phyloP scores from a whole-genome alignment of 2,797 vertebrate species.

The Valencia hispanica region DNA sequence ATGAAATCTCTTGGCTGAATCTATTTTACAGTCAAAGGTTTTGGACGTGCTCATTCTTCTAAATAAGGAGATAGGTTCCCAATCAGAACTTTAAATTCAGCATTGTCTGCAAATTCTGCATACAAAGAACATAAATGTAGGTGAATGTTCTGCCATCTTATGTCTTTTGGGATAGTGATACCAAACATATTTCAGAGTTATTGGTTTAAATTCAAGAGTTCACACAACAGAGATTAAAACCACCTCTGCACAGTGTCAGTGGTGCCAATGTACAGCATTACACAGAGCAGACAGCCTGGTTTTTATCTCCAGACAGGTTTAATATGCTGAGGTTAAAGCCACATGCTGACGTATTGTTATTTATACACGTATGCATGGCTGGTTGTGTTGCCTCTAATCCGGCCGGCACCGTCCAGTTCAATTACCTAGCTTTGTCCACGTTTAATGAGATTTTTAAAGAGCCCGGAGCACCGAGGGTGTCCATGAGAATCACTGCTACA shows the following conservation, averaged over 20 bases:
- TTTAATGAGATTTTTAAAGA: slow-evolving; percentile 71
- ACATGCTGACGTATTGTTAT: slow-evolving; percentile 46
- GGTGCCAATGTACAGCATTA: background rate
- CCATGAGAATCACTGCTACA: slow-evolving; percentile 46
- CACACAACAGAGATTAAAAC: background rate
- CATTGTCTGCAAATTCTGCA: background rate
- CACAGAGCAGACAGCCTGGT: slow-evolving; percentile 23
- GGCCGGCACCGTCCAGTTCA: slow-evolving; percentile 52
- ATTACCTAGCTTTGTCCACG: slow-evolving; percentile 54
- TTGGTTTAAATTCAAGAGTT: background rate
- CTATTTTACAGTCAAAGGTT: too few relatives aligned
- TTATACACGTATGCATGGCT: slow-evolving; percentile 37
- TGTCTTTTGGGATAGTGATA: background rate
- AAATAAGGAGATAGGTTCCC: too few relatives aligned
- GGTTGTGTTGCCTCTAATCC: slow-evolving; percentile 32
- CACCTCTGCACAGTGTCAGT: background rate
- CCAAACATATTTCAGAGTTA: background rate
- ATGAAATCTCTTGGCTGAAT: too few relatives aligned
- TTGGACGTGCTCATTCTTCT: too few relatives aligned
- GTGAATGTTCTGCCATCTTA: background rate
- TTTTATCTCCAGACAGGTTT: slow-evolving; percentile 40
- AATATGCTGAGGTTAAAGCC: slow-evolving; percentile 44
- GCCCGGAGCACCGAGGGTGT: slow-evolving; percentile 52
- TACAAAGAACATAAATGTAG: background rate
- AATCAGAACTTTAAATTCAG: background rate